A percentile compares a stretch with the other conserved stretches of the same genome.
Evolutionary conservation across 1,140 invertebrate genomes (phyloP).

Genomic region (Macrocentrus cingulum): DNA sequence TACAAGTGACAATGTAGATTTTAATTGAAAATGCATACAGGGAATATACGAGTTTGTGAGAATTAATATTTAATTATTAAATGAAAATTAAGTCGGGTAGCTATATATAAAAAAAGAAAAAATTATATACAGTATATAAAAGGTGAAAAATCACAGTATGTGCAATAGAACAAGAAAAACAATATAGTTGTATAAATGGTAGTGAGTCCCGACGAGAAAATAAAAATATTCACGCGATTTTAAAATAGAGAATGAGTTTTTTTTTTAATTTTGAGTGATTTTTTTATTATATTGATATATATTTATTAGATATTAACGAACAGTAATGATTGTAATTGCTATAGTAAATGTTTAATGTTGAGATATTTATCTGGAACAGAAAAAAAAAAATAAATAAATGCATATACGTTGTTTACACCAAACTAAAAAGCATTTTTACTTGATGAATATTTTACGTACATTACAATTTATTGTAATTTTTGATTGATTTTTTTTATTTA

Average conservation of each 20-base stretch:
- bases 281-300: conserved; percentile 1
- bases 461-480: no score
- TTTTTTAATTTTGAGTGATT: no score
- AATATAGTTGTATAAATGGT: no score
- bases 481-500: no score
- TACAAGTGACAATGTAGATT: neutral
- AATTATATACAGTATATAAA: neutral
- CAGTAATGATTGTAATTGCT: conserved; percentile 45
- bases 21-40: neutral
- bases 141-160: neutral
- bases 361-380: conserved; percentile 47
- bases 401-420: conserved; percentile 51
- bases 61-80: conserved; percentile 5
- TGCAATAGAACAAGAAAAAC: no score
- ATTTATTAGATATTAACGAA: conserved; percentile 23
- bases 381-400: conserved; percentile 43
- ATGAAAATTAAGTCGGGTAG: neutral
- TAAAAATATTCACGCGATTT: no score
- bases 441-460: no score
- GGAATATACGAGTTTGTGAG: conserved; percentile 1
- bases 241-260: no score
- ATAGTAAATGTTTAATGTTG: conserved; percentile 55
- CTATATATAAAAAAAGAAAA: neutral
- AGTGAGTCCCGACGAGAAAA: no score
- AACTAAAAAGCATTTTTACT: no score